These are phyloP conservation scores for Achroia grisella DNA, from an alignment of 1,140 invertebrate genomes.

Conservation along the genomic window DNA sequence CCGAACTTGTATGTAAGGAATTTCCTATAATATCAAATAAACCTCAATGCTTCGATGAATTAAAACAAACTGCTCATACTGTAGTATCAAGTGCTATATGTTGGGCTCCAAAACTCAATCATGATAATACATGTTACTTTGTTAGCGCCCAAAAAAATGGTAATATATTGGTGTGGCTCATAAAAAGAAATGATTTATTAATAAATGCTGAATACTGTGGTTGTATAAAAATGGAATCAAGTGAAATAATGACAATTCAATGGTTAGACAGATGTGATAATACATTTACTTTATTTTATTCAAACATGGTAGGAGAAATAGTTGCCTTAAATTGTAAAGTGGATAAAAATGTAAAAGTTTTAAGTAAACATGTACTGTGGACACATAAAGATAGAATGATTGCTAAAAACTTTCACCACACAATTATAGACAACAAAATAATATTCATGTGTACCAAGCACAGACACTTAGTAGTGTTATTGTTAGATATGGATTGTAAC, in stretches of 20 bases:
- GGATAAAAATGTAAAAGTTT: slow-evolving; percentile 15
- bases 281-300: slow-evolving; percentile 26
- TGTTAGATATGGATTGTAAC: slow-evolving; percentile 36
- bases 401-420: slow-evolving; percentile 23
- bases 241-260: slow-evolving; percentile 25
- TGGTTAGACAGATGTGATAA: slow-evolving; percentile 31
- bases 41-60: slow-evolving; percentile 20
- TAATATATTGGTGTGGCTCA: slow-evolving; percentile 36
- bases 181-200: slow-evolving; percentile 11
- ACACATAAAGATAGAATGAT: slow-evolving; percentile 44
- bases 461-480: slow-evolving; percentile 42
- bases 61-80: slow-evolving; percentile 27
- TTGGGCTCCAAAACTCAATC: slow-evolving; percentile 33
- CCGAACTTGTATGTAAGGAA: slow-evolving; percentile 24
- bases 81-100: slow-evolving; percentile 34
- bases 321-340: slow-evolving; percentile 25
- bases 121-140: slow-evolving; percentile 34
- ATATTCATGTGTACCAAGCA: slow-evolving; percentile 44
- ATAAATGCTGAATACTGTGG: slow-evolving; percentile 16
- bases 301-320: slow-evolving; percentile 35
- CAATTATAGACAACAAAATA: slow-evolving; percentile 21
- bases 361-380: slow-evolving; percentile 29
- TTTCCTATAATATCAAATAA: slow-evolving; percentile 8
- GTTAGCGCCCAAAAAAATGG: slow-evolving; percentile 50
- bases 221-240: slow-evolving; percentile 14